Conservation (phyloP, 2,113 vertebrate genomes). For the Ophiodon elongatus region DNA sequence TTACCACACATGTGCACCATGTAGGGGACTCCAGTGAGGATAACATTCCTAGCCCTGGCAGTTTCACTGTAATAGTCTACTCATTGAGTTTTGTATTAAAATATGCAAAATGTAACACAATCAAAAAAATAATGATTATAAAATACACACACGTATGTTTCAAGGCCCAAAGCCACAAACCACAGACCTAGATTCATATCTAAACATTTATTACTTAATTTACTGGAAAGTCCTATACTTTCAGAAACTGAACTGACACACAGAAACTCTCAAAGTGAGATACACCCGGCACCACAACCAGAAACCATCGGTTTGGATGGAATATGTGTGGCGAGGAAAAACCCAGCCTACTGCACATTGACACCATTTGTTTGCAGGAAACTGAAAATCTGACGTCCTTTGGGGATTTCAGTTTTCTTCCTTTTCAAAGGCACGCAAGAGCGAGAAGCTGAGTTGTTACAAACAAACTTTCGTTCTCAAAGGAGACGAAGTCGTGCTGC, state of each 20-base stretch:
- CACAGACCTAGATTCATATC: neutral
- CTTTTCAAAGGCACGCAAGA: neutral
- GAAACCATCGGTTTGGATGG: conserved; percentile 43
- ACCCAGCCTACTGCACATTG: conserved; percentile 32
- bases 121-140: neutral
- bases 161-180: neutral
- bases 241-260: conserved; percentile 34
- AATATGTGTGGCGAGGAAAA: conserved; percentile 60
- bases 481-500: neutral
- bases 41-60: no score
- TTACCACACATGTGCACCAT: neutral
- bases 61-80: neutral
- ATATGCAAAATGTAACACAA: neutral
- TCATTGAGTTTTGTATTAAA: conserved; percentile 2
- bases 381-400: conserved; percentile 51
- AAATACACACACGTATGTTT: neutral
- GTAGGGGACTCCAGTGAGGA: neutral
- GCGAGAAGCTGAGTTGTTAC: conserved; percentile 12
- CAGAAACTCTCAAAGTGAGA: conserved; percentile 63
- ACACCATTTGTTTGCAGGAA: conserved; percentile 52
- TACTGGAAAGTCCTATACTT: conserved; percentile 39
- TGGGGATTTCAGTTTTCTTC: conserved; percentile 62
- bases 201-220: neutral
- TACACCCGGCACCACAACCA: conserved; percentile 36
- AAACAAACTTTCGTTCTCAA: conserved; percentile 17